Evolutionary conservation across 2,888 invertebrate species (phyloP).

Genomic region (Lithosia quadra): DNA sequence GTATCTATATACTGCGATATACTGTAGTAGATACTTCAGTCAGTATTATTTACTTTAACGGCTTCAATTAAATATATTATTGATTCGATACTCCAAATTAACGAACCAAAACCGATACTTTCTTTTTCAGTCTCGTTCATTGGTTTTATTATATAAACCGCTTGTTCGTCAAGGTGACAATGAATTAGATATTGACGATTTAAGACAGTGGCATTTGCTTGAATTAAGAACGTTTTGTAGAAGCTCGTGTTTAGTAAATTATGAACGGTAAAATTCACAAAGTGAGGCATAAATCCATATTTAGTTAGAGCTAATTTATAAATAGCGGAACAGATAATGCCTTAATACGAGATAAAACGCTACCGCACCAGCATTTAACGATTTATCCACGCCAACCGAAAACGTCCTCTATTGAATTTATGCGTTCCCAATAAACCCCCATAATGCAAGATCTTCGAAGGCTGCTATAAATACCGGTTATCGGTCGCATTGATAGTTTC

Average conservation of each 20-base stretch:
- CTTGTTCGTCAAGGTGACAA: constrained; percentile 31
- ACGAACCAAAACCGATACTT: not conserved
- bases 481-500: not conserved
- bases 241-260: not conserved
- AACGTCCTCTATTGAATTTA: constrained; percentile 3
- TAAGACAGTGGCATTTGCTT: too few relatives aligned
- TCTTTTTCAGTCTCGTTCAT: constrained; percentile 20
- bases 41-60: not conserved
- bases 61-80: not conserved
- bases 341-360: constrained; percentile 2
- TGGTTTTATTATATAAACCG: constrained; percentile 36
- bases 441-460: not conserved
- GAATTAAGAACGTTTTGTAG: not conserved
- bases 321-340: not conserved
- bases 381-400: not conserved
- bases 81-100: not conserved
- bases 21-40: not conserved
- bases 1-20: too few relatives aligned
- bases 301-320: not conserved
- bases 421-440: not conserved
- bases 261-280: not conserved
- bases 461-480: constrained; percentile 2
- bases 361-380: not conserved
- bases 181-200: constrained; percentile 5
- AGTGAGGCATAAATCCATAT: not conserved